Base-by-base conservation (phyloP, 1,140 invertebrate genomes). In the Hypothenemus hampei region DNA sequence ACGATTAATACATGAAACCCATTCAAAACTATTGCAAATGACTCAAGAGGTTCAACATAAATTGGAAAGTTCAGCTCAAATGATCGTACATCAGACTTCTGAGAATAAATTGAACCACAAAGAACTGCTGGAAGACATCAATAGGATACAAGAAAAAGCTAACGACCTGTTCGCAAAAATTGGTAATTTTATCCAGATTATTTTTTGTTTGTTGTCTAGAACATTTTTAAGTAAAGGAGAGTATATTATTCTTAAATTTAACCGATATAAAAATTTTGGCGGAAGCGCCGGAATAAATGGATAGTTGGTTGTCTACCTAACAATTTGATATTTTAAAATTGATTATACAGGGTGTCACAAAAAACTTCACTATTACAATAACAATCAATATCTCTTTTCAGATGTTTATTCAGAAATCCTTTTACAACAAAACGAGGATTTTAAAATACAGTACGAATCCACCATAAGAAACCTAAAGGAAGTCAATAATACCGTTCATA, bases 401-500 rank as follows among this genome's bases (percentile, higher is more conserved):
- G 77, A 78, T 46, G 63, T 71, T 15, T 76, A 75, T 48, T 77
- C 77, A 6, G 64, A 74, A 52, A 65, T 73, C 13, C 71, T 84
- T n/a, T 58, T 81, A 8, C 44, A 64, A n/a, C 78, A 81, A 55
- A 81, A 80, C 57, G 62, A 73, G 59, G 63, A 75, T 48, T 75
- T 79, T 26, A 68, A 74, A n/a, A 39, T 62, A 2, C 76, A 81
- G 46, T 83, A 81, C 57, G 63, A 78, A 29, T 65, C 72, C 16
- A 79, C 81, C 24, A 67, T 83, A 26, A 61, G 74, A n/a, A 81
- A 80, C 63, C 66, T 85, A 3, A 60, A 70, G n/a, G 75, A 78
- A 64, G 79, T 85, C 24, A 85, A 84, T 60, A 58, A 65, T 13
- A 83, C 80, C 0, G 76, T 85, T 23, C 67, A 75, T 40, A 76